A percentile compares a stretch with the other conserved stretches of the same genome.
These are phyloP conservation scores for Melanotaenia parkinsoni DNA, from an alignment of 2,797 vertebrate species.

Conservation along the genomic window DNA sequence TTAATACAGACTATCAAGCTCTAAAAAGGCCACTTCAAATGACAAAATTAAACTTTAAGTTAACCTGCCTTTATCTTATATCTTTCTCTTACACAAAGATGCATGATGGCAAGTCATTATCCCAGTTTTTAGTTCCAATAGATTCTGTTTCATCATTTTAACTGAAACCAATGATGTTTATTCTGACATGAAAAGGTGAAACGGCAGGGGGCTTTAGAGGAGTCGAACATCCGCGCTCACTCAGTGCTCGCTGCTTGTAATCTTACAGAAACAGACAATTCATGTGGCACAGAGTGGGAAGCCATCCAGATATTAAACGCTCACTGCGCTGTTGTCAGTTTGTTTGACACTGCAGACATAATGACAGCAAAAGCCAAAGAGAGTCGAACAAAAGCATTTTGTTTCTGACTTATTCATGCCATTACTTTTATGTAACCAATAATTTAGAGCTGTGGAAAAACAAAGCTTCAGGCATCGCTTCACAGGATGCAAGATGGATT, in stretches of 20 bases:
- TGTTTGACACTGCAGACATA: conserved; percentile 55
- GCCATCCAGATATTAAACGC: conserved; percentile 40
- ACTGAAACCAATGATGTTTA: conserved; percentile 14
- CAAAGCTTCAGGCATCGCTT: conserved; percentile 55
- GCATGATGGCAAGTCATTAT: background rate
- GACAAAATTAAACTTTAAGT: background rate
- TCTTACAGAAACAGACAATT: conserved; percentile 46
- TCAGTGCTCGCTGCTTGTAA: conserved; percentile 29
- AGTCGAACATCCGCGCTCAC: conserved; percentile 29
- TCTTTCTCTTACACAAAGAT: background rate
- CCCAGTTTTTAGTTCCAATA: conserved; percentile 16
- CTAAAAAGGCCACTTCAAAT: background rate
- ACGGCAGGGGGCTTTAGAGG: conserved; percentile 21
- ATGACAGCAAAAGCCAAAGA: conserved; percentile 32
- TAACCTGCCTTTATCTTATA: conserved; percentile 8
- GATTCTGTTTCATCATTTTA: conserved; percentile 1
- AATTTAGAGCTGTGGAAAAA: conserved; percentile 61
- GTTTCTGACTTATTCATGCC: conserved; percentile 53
- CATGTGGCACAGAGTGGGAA: conserved; percentile 37
- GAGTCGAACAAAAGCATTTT: conserved; percentile 31
- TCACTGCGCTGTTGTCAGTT: conserved; percentile 41
- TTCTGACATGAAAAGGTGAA: conserved; percentile 32
- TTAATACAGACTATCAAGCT: background rate
- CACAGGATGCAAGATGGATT: conserved; percentile 58
- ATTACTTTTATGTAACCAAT: conserved; percentile 65